A percentile compares a stretch with the other conserved stretches of the same genome.
Conservation (phyloP, 2,113 vertebrate genomes). For the Vidua macroura region DNA sequence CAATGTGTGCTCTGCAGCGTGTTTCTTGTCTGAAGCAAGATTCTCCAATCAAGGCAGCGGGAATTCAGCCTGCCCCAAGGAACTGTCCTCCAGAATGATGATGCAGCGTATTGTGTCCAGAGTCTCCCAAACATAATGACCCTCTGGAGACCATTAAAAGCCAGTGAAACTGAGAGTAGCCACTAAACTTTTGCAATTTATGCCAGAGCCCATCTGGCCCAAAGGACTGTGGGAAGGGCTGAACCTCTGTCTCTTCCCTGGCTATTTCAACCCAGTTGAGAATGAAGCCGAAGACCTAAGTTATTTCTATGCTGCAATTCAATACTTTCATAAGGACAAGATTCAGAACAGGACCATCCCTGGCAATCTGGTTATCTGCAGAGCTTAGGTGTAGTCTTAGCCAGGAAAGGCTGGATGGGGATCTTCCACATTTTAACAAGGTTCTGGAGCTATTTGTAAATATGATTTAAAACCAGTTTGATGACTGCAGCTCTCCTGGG, state of each 20-base stretch:
- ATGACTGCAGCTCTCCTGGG: not conserved
- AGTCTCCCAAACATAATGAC: constrained; percentile 12
- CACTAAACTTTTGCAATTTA: constrained; percentile 36
- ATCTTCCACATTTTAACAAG: not conserved
- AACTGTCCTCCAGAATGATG: not conserved
- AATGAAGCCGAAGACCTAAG: not conserved
- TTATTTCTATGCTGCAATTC: not conserved
- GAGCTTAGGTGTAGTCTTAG: not conserved
- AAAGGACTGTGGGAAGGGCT: not conserved
- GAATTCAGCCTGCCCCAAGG: not conserved
- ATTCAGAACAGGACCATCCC: not conserved
- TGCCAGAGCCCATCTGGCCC: not conserved
- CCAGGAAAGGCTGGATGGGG: not conserved
- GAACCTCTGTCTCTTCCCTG: not conserved
- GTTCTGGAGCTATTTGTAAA: constrained; percentile 3
- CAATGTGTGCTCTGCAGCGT: not conserved
- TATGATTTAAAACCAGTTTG: not conserved
- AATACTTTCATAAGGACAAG: not conserved
- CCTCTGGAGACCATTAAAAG: constrained; percentile 30
- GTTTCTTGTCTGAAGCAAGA: constrained; percentile 3
- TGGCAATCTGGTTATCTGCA: not conserved
- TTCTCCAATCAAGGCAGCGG: not conserved
- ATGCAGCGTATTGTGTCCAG: not conserved
- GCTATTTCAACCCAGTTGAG: not conserved
- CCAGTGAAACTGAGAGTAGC: constrained; percentile 30